These are phyloP conservation scores for Ancistrus triradiatus DNA, from an alignment of 2,113 vertebrate genomes.

Conservation along the genomic window DNA sequence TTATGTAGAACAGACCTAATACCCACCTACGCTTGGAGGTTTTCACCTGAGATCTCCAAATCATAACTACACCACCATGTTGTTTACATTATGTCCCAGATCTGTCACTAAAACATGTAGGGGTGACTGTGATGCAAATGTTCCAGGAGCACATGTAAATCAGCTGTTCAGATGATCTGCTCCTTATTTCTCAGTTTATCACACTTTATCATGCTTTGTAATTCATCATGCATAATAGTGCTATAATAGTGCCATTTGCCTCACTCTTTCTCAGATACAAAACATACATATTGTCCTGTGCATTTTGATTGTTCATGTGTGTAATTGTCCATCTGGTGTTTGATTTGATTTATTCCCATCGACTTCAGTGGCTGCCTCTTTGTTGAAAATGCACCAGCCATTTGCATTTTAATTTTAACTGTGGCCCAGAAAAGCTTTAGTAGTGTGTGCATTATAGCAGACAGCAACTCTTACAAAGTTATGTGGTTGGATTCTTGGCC, in stretches of 20 bases:
- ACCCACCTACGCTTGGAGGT: slow-evolving; percentile 1
- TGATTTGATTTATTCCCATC: slow-evolving; percentile 59
- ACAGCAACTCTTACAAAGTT: slow-evolving; percentile 44
- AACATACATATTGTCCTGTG: slow-evolving; percentile 44
- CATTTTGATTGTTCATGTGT: slow-evolving; percentile 52
- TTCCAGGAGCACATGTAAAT: background rate
- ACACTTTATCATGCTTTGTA: slow-evolving; percentile 15
- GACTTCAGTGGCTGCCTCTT: slow-evolving; percentile 57
- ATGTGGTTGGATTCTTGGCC: too few species aligned
- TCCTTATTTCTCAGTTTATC: slow-evolving; percentile 18
- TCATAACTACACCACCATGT: slow-evolving; percentile 1
- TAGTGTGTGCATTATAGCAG: slow-evolving; percentile 34
- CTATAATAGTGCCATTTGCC: slow-evolving; percentile 7
- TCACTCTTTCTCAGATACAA: background rate
- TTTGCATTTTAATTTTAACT: slow-evolving; percentile 69
- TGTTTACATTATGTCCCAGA: slow-evolving; percentile 18
- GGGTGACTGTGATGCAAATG: slow-evolving; percentile 30
- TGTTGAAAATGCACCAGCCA: slow-evolving; percentile 67
- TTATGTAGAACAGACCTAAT: too few species aligned
- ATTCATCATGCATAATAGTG: slow-evolving; percentile 15
- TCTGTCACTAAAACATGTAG: slow-evolving; percentile 37
- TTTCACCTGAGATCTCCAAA: slow-evolving; percentile 20
- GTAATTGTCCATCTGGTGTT: slow-evolving; percentile 58
- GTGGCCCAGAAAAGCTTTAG: slow-evolving; percentile 24
- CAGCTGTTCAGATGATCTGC: too few species aligned